Evolutionary conservation across 1,140 invertebrate genomes (phyloP), one percentile per base, ranked within the genome.

Genomic region (Drosophila serrata): DNA sequence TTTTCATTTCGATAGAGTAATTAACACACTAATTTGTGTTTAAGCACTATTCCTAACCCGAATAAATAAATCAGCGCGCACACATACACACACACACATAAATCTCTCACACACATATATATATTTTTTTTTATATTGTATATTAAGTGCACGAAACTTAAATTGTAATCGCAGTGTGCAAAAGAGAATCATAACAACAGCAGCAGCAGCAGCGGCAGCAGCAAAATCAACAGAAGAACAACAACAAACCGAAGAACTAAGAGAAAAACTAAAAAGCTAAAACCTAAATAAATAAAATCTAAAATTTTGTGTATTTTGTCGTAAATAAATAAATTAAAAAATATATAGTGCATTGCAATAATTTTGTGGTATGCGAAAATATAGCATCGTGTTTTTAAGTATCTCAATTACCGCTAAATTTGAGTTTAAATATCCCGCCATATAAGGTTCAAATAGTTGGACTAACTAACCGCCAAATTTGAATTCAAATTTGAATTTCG

Each of bases 251-350:
- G 51, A 70, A 43, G 33, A 76, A 78, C 46, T 65, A 75, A 49
- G n/a, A 31, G n/a, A 27, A 31, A 31, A 74, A 81, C 58, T 60
- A 78, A 82, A n/a, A 76, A 29, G 55, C 72, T 64, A 78, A 53
- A 77, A 69, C 81, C 61, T 87, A 82, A 86, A 70, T 85, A 86
- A 88, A 87, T 82, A 68, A 82, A 87, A 88, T 87, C 72, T 76
- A 77, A 80, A 80, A 67, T 87, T 88, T 87, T 87, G 84, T 87
- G 84, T 87, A 87, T 87, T 87, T 87, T 87, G 84, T 87, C 84
- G 84, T 87, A 87, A 87, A 87, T 87, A 87, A 87, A 87, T 87
- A 88, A 88, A 87, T 82, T 74, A 22, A 82, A 17, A 17, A 40
- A 40, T 3, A 40, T 3, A 0, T 40, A 9, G 7, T 17, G 3